phyloP scores from a whole-genome alignment of 2,888 invertebrate species.

The Siphonodentalium dalli region DNA sequence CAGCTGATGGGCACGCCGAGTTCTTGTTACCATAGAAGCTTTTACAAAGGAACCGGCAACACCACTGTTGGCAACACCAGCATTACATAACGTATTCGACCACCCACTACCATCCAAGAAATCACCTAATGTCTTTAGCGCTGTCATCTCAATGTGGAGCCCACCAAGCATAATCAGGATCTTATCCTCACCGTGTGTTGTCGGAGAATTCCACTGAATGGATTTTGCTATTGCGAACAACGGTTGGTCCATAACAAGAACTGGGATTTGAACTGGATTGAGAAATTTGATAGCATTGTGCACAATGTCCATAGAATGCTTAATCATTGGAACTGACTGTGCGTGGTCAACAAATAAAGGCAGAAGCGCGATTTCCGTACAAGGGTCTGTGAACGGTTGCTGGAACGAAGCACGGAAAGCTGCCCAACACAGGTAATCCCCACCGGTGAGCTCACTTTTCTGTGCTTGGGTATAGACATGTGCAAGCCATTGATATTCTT shows the following conservation, averaged over 20 bases:
- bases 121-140: constrained; percentile 6
- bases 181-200: too few relatives aligned
- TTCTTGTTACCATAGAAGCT: constrained; percentile 12
- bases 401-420: too few relatives aligned
- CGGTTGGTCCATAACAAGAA: constrained; percentile 1
- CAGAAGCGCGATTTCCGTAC: background rate
- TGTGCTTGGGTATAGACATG: too few relatives aligned
- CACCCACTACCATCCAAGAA: constrained; percentile 9
- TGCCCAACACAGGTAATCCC: too few relatives aligned
- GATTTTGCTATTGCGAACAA: too few relatives aligned
- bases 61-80: constrained; percentile 4
- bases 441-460: too few relatives aligned
- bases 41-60: constrained; percentile 12
- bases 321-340: constrained; percentile 18
- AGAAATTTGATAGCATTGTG: background rate
- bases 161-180: too few relatives aligned
- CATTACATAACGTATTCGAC: constrained; percentile 7
- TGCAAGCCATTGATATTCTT: too few relatives aligned
- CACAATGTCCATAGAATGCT: constrained; percentile 12
- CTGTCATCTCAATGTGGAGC: constrained; percentile 11
- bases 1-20: constrained; percentile 20
- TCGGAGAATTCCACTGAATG: too few relatives aligned
- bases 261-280: too few relatives aligned
- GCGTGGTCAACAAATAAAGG: constrained; percentile 3
- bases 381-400: too few relatives aligned